Base-by-base conservation (phyloP, 2,888 invertebrate species). In the Drosophila colorata region DNA sequence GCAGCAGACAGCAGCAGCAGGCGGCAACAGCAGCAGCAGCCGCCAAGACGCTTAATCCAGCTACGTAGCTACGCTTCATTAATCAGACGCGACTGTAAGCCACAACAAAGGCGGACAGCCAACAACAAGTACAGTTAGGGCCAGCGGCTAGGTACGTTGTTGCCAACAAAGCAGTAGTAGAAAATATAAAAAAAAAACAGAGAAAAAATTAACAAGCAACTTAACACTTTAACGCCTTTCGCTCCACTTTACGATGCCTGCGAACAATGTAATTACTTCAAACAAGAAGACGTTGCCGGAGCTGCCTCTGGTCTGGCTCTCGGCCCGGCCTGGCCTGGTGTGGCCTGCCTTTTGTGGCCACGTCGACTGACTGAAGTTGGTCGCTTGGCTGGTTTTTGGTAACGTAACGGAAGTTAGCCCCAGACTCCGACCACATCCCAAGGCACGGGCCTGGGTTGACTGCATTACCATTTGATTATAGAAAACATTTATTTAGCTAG, bases 201-300 rank as follows among this genome's bases (percentile, higher is more conserved):
- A 16, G 31, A 86, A 83, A 78, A 88, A 86, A 87, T 88, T 86
- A 85, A 88, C 87, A 88, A 88, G 89, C 82, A 87, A 85, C 87
- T 87, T 87, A 87, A 87, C 86, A 86, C 86, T 86, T 86, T 88
- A 86, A 88, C 86, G 89, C 86, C 88, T 88, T 81, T 87, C 82
- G 80, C 84, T 85, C 78, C 83, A 86, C 78, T 85, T 84, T 84
- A 77, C 79, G 87, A 79, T 80, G 84, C 79, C 78, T 66, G 82
- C 78, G 87, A 84, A 85, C 85, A 87, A 85, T 85, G 85, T 85
- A 85, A 85, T 85, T 85, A 85, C 85, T 85, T 87, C 78, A 82
- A 85, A 80, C 75, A 79, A 75, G 78, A 69, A 72, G 78, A 78
- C 49, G 66, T 63, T 68, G 71, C 60, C 57, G 53, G 33, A 11